Evolutionary conservation across 2,113 vertebrate genomes (phyloP), one percentile per base, ranked within the genome.

Genomic region (Trichomycterus rosablanca): DNA sequence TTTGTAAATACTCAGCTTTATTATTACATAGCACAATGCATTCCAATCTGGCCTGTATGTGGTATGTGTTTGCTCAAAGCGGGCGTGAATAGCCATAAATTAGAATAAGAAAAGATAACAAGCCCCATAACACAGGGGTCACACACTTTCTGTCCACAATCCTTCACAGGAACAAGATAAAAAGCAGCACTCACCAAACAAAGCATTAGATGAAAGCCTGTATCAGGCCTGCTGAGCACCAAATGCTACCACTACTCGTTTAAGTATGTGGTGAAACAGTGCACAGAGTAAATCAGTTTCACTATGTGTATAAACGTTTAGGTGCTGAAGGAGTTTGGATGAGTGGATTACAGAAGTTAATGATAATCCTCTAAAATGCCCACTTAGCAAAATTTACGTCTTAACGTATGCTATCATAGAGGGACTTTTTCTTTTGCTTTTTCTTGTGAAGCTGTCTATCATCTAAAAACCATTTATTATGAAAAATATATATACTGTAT

Each of bases 61-160:
- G 22, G n/a, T 19, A 39, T 57, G 56, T 77, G 70, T 80, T 81
- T 76, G 70, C 78, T 76, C 65, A 70, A 51, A 59, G 44, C 56
- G 69, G 79, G 75, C 59, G 77, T 76, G 66, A 67, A 39, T 18
- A 7, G 23, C 44, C 64, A 73, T 73, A 67, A 73, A 76, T 32
- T 53, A 46, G 30, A 54, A 35, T 23, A 54, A 74, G 51, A 20
- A 61, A 61, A 70, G 68, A 66, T 56, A 63, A 57, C 32, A 66
- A 57, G 22, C 59, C 49, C 56, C 66, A 14, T 32, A 42, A 9
- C 24, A 5, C 44, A 49, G 35, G 42, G 55, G 55, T 68, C 43
- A 56, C 18, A 66, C 22, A 19, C 28, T 49, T 52, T 56, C 48
- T 45, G 51, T 54, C 26, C 40, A 56, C 65, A 54, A 45, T 42